phyloP scores from a whole-genome alignment of 2,113 vertebrate species.

The Gobio gobio region DNA sequence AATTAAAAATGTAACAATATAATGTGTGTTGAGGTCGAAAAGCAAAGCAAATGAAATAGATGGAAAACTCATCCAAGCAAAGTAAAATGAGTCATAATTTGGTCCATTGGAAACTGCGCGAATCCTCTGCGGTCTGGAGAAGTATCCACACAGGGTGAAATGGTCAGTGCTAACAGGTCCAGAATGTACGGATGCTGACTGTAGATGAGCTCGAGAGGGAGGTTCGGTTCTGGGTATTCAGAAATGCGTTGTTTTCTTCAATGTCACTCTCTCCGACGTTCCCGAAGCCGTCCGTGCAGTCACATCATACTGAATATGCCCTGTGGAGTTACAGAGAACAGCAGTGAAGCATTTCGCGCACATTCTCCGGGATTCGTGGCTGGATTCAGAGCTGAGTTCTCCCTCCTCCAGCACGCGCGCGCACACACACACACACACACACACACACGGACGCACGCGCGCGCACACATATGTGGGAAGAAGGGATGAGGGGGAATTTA shows the following conservation, averaged over 20 bases:
- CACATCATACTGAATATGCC: constrained; percentile 21
- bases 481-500: background rate
- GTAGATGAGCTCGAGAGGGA: constrained; percentile 31
- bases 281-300: constrained; percentile 27
- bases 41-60: background rate
- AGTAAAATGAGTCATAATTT: constrained; percentile 26
- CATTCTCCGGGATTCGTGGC: constrained; percentile 27
- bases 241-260: constrained; percentile 4
- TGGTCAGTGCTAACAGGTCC: constrained; percentile 33
- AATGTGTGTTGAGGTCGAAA: background rate
- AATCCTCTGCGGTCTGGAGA: constrained; percentile 30
- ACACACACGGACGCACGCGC: constrained; percentile 23
- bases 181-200: constrained; percentile 33
- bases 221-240: constrained; percentile 1
- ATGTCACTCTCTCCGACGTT: constrained; percentile 33
- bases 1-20: background rate
- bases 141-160: constrained; percentile 39
- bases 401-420: constrained; percentile 9
- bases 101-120: constrained; percentile 24
- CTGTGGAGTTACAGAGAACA: constrained; percentile 33
- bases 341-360: constrained; percentile 17
- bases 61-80: constrained; percentile 25
- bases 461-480: background rate
- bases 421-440: background rate
- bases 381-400: constrained; percentile 36